Conservation (phyloP, 2,113 vertebrate genomes). For the Sinocyclocheilus maitianheensis region DNA sequence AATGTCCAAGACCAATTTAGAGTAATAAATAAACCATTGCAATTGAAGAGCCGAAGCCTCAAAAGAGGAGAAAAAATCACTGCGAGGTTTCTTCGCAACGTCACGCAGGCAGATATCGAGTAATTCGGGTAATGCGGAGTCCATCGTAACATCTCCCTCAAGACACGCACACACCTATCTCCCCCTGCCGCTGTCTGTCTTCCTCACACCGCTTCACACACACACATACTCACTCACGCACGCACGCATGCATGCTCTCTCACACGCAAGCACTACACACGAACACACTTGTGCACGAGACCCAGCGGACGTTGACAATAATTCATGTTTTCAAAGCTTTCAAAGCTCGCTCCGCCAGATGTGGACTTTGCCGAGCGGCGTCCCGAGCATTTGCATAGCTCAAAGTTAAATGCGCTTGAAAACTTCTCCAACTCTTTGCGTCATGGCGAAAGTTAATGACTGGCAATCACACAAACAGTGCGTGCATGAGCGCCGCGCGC, state of each 20-base stretch:
- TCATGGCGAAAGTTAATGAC: slow-evolving; percentile 50
- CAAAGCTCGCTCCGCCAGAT: slow-evolving; percentile 33
- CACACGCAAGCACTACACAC: slow-evolving; percentile 8
- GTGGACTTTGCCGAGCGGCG: slow-evolving; percentile 3
- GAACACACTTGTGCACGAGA: slow-evolving; percentile 27
- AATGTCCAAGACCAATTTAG: neutral
- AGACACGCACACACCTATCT: slow-evolving; percentile 63
- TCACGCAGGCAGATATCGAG: slow-evolving; percentile 57
- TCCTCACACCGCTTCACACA: slow-evolving; percentile 42
- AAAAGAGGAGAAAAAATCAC: slow-evolving; percentile 39
- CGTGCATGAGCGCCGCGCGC: slow-evolving; percentile 52
- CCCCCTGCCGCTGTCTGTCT: slow-evolving; percentile 37
- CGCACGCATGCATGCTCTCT: slow-evolving; percentile 51
- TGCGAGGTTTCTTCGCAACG: slow-evolving; percentile 48
- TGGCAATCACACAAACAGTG: slow-evolving; percentile 28
- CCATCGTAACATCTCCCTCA: slow-evolving; percentile 55
- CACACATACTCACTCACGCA: slow-evolving; percentile 41
- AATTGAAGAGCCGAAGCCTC: slow-evolving; percentile 33
- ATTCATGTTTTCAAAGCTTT: slow-evolving; percentile 46
- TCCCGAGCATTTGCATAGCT: neutral
- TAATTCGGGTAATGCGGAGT: slow-evolving; percentile 63
- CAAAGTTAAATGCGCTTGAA: slow-evolving; percentile 41
- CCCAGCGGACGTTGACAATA: slow-evolving; percentile 39
- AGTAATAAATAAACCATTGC: slow-evolving; percentile 10
- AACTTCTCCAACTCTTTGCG: slow-evolving; percentile 48